Percentiles rank a stretch among this genome's conserved stretches.
Evolutionary conservation across 2,888 invertebrate species (phyloP).

Genomic region (Oxystoma pomonae): DNA sequence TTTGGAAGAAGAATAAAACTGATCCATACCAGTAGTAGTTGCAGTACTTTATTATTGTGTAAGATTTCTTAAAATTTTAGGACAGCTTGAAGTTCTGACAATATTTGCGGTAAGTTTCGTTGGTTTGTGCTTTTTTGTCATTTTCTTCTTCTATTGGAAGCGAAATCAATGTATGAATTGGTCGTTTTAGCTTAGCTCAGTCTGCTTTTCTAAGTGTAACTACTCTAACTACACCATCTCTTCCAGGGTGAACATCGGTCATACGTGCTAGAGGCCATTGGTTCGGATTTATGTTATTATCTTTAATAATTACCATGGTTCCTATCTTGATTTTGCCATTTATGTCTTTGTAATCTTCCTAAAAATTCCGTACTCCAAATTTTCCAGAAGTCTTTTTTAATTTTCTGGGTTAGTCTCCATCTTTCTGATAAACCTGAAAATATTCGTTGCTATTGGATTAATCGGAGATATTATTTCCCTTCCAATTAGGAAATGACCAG

Average conservation of each 20-base stretch:
- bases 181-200: background rate
- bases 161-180: background rate
- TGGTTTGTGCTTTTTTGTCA: background rate
- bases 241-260: background rate
- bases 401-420: constrained; percentile 13
- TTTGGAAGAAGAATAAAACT: background rate
- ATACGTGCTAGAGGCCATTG: constrained; percentile 5
- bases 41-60: background rate
- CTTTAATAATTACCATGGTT: constrained; percentile 1
- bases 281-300: constrained; percentile 1
- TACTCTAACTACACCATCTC: background rate
- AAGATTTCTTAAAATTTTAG: background rate
- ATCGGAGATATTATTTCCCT: constrained; percentile 2
- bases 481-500: constrained; percentile 16
- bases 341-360: constrained; percentile 12
- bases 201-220: background rate
- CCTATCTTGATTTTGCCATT: constrained; percentile 12
- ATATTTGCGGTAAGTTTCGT: background rate
- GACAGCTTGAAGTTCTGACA: background rate
- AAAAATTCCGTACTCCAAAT: constrained; percentile 9
- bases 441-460: constrained; percentile 9
- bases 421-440: background rate
- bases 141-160: background rate
- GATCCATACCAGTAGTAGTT: background rate
- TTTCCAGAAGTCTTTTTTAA: constrained; percentile 17